Conservation (phyloP, 1,140 invertebrate genomes). For the Tetraneura akinire region DNA sequence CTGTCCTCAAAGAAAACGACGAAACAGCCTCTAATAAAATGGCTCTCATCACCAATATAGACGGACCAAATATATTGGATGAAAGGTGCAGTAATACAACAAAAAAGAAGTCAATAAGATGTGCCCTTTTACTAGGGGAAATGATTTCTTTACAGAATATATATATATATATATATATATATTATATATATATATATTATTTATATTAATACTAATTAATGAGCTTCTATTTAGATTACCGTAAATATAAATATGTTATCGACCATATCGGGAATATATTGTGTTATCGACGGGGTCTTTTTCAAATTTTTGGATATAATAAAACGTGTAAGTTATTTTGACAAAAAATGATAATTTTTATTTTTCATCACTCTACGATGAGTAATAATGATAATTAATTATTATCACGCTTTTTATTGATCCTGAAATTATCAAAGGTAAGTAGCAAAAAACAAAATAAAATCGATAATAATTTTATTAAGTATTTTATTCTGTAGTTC, state of each 20-base stretch:
- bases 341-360: neutral
- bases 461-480: slow-evolving; percentile 19
- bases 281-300: neutral
- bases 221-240: slow-evolving; percentile 23
- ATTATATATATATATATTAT: neutral
- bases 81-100: slow-evolving; percentile 48
- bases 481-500: neutral
- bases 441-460: neutral
- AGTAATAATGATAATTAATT: neutral
- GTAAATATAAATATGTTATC: slow-evolving; percentile 2
- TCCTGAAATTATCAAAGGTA: slow-evolving; percentile 10
- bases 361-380: neutral
- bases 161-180: slow-evolving; percentile 14
- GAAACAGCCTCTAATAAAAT: slow-evolving; percentile 50
- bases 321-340: slow-evolving; percentile 29
- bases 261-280: slow-evolving; percentile 1
- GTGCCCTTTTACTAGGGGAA: slow-evolving; percentile 7
- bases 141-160: slow-evolving; percentile 28
- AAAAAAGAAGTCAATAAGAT: slow-evolving; percentile 31
- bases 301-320: neutral
- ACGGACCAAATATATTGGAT: slow-evolving; percentile 47
- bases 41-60: slow-evolving; percentile 47
- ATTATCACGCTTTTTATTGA: slow-evolving; percentile 8
- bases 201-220: slow-evolving; percentile 21
- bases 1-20: slow-evolving; percentile 49